A percentile compares a stretch with the other conserved stretches of the same genome.
These are phyloP conservation scores for Ancistrus triradiatus DNA, from an alignment of 2,113 vertebrate genomes.

Conservation along the genomic window DNA sequence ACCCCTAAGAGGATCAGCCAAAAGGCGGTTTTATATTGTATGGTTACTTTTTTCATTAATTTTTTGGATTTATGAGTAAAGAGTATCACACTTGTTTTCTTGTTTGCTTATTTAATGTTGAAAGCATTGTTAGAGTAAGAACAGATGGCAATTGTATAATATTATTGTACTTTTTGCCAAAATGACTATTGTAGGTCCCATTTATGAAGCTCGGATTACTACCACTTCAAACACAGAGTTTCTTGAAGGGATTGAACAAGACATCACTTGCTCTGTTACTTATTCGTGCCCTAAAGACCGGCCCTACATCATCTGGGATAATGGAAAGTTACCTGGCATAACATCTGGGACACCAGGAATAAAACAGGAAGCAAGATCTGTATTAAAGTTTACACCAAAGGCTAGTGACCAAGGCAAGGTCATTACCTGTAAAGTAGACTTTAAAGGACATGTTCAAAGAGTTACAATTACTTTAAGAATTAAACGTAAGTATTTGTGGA, in stretches of 20 bases:
- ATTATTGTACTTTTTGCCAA: neutral
- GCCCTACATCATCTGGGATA: slow-evolving; percentile 11
- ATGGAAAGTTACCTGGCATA: neutral
- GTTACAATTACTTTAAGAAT: slow-evolving; percentile 3
- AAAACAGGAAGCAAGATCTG: slow-evolving; percentile 6
- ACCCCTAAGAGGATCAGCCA: too few species aligned
- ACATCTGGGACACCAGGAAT: neutral
- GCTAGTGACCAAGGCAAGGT: slow-evolving; percentile 15
- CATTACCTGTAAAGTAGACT: slow-evolving; percentile 8
- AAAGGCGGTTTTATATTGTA: too few species aligned
- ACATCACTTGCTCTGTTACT: slow-evolving; percentile 45
- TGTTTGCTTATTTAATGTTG: too few species aligned
- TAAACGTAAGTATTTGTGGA: neutral
- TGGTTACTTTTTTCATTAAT: too few species aligned
- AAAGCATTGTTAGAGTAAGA: too few species aligned
- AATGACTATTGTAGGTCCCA: neutral
- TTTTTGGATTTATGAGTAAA: too few species aligned
- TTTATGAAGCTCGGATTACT: neutral
- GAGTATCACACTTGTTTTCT: too few species aligned
- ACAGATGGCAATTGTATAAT: too few species aligned
- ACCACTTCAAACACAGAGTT: slow-evolving; percentile 27
- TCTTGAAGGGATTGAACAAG: slow-evolving; percentile 41
- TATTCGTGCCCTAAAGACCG: slow-evolving; percentile 40
- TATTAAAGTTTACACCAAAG: slow-evolving; percentile 20
- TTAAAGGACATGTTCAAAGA: slow-evolving; percentile 16